phyloP scores from a whole-genome alignment of 2,888 invertebrate species.

The Mimumesa dahlbomi region DNA sequence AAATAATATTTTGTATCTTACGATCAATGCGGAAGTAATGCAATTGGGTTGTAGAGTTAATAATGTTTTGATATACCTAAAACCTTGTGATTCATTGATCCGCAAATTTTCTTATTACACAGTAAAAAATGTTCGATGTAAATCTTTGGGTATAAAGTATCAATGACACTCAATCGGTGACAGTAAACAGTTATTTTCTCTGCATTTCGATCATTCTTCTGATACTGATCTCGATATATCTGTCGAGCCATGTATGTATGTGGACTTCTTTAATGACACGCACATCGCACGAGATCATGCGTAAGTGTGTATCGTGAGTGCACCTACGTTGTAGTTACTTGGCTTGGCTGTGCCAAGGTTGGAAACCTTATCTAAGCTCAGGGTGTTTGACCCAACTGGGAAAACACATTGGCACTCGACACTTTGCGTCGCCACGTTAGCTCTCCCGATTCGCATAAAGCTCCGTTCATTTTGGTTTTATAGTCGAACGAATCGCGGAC shows the following conservation, averaged over 20 bases:
- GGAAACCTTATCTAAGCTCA: constrained; percentile 74
- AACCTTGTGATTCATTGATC: too few species aligned
- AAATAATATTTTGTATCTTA: too few species aligned
- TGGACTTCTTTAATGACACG: constrained; percentile 9
- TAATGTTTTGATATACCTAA: too few species aligned
- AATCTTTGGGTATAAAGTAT: too few species aligned
- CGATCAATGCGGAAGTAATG: too few species aligned
- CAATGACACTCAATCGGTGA: too few species aligned
- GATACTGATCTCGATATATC: constrained; percentile 10
- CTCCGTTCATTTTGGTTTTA: constrained; percentile 34
- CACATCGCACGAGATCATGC: constrained; percentile 4
- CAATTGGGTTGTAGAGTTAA: too few species aligned
- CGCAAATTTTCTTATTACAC: too few species aligned
- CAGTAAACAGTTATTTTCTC: too few species aligned
- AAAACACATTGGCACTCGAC: constrained; percentile 69
- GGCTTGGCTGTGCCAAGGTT: constrained; percentile 70
- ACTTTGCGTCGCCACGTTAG: constrained; percentile 38
- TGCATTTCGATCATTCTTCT: too few species aligned
- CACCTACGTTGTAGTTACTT: constrained; percentile 57
- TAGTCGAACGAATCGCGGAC: constrained; percentile 10
- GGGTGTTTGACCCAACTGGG: constrained; percentile 75
- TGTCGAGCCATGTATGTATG: neutral
- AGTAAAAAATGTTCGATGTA: too few species aligned
- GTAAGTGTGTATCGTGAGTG: constrained; percentile 28
- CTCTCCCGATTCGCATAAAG: constrained; percentile 37